phyloP scores from a whole-genome alignment of 2,797 vertebrate species.

The Oryzias sinensis region DNA sequence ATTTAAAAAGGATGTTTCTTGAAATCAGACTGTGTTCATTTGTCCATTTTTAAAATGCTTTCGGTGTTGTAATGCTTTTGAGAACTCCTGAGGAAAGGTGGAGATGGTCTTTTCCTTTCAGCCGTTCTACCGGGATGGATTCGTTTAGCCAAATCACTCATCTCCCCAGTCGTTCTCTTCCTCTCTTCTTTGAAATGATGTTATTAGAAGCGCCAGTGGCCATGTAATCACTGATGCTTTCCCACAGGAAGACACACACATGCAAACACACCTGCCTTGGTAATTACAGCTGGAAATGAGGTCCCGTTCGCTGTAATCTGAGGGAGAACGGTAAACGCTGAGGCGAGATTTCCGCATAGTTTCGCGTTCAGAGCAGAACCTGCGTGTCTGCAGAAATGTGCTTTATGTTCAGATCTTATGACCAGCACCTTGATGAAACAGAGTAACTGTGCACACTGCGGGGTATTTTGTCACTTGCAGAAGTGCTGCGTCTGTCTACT shows the following conservation, averaged over 20 bases:
- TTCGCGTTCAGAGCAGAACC: conserved; percentile 25
- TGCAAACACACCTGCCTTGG: conserved; percentile 40
- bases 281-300: conserved; percentile 69
- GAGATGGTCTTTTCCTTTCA: conserved; percentile 27
- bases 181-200: conserved; percentile 56
- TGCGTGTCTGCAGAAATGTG: conserved; percentile 1
- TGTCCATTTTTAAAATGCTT: no score
- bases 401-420: conserved; percentile 26
- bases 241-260: conserved; percentile 59
- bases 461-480: conserved; percentile 28
- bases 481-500: conserved; percentile 32
- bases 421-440: conserved; percentile 50
- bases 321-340: conserved; percentile 49
- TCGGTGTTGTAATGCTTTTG: no score
- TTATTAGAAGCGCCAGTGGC: conserved; percentile 80
- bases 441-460: conserved; percentile 27
- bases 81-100: no score
- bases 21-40: no score
- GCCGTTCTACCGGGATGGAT: conserved; percentile 48
- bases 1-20: no score
- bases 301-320: conserved; percentile 49
- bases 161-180: conserved; percentile 12
- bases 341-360: conserved; percentile 44
- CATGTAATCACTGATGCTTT: conserved; percentile 75
- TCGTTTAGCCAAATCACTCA: conserved; percentile 40